These are phyloP conservation scores for Chirona hameri DNA, from an alignment of 2,888 invertebrate species.

Conservation along the genomic window DNA sequence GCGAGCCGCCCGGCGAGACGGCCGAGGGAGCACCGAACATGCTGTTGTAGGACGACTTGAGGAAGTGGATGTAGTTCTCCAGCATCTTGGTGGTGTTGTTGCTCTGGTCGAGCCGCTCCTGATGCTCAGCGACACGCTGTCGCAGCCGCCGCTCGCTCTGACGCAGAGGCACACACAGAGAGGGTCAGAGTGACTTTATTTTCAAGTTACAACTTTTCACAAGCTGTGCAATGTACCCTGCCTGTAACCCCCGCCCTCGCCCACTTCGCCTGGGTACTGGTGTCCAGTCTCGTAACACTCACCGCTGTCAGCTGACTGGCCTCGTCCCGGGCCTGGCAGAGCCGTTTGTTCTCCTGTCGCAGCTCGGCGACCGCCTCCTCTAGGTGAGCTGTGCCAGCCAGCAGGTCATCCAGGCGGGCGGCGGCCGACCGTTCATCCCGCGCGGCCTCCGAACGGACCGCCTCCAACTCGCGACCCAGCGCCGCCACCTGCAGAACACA, in stretches of 20 bases:
- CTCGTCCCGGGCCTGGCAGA: not conserved
- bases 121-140: not conserved
- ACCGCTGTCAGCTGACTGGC: not conserved
- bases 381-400: too few species aligned
- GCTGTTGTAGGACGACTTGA: conserved; percentile 7
- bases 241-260: not conserved
- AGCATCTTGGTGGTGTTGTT: not conserved
- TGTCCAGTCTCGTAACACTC: too few species aligned
- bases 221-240: too few species aligned
- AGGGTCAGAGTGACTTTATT: too few species aligned
- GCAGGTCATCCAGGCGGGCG: not conserved
- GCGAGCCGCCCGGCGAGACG: not conserved
- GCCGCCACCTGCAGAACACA: not conserved
- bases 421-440: not conserved
- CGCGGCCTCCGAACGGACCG: not conserved
- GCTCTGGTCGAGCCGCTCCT: conserved; percentile 12
- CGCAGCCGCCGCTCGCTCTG: not conserved
- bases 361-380: not conserved
- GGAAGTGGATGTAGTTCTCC: conserved; percentile 12
- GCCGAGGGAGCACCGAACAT: conserved; percentile 1
- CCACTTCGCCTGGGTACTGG: too few species aligned
- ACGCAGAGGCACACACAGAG: too few species aligned
- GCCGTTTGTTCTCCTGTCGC: not conserved
- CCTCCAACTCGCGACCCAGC: conserved; percentile 7
- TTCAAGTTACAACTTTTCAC: too few species aligned